Percentiles rank a stretch among this genome's conserved stretches.
These are phyloP conservation scores for Siphamia tubifer DNA, from an alignment of 2,113 vertebrate species.

Conservation along the genomic window DNA sequence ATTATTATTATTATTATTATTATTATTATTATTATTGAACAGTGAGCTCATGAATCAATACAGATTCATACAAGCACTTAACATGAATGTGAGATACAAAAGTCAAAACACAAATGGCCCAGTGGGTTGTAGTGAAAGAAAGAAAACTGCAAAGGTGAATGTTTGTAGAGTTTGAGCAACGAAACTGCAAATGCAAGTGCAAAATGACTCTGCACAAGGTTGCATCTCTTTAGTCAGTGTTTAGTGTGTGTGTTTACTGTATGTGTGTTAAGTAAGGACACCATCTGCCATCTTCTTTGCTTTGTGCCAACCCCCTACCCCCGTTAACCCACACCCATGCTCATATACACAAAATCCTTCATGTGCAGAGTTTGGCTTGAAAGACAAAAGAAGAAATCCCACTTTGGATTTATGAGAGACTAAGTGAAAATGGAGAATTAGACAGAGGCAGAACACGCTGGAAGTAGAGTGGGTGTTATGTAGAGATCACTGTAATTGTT, in stretches of 20 bases:
- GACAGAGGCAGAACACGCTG: neutral
- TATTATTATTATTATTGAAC: neutral
- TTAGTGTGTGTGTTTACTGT: constrained; percentile 29
- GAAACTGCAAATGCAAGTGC: neutral
- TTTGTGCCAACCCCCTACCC: constrained; percentile 54
- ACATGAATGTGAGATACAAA: no score
- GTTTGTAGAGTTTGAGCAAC: neutral
- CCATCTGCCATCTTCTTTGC: constrained; percentile 71
- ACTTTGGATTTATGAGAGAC: neutral
- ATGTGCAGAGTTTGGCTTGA: constrained; percentile 12
- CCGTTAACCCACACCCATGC: constrained; percentile 46
- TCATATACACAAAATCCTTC: constrained; percentile 36
- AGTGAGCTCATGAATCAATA: neutral
- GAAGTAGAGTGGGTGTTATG: constrained; percentile 39
- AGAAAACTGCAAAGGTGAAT: neutral
- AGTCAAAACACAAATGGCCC: no score
- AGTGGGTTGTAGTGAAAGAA: neutral
- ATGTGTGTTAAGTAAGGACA: constrained; percentile 56
- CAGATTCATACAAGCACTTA: neutral
- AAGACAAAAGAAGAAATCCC: neutral
- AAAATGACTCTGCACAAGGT: neutral
- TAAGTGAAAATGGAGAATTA: neutral
- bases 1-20: no score
- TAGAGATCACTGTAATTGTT: constrained; percentile 22
- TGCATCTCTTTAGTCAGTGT: constrained; percentile 11